Percentiles rank a stretch among this genome's conserved stretches.
Conservation (phyloP, 2,888 invertebrate species). For the Tiliacea aurago region DNA sequence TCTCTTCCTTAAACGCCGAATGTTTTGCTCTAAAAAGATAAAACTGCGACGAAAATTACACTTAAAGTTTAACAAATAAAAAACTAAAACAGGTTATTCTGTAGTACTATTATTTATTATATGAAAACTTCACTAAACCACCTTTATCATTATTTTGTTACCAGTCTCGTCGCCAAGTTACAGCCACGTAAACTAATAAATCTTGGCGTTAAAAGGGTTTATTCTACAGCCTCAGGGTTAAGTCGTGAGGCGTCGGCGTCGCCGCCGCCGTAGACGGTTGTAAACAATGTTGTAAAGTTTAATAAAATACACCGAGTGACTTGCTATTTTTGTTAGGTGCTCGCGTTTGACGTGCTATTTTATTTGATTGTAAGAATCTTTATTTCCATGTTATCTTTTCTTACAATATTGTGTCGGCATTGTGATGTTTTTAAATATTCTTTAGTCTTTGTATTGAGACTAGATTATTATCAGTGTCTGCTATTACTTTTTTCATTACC, state of each 20-base stretch:
- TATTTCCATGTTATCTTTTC: not conserved
- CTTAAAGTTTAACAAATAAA: not conserved
- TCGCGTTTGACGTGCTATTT: conserved; percentile 12
- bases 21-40: not conserved
- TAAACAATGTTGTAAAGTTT: too few species aligned
- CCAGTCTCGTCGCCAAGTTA: conserved; percentile 10
- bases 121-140: conserved; percentile 2
- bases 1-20: not conserved
- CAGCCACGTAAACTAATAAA: conserved; percentile 46
- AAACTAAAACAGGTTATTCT: not conserved
- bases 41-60: not conserved
- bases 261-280: not conserved
- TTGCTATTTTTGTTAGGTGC: not conserved
- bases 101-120: not conserved
- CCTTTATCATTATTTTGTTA: conserved; percentile 1
- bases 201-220: conserved; percentile 34
- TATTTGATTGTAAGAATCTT: conserved; percentile 5
- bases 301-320: conserved; percentile 20
- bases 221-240: conserved; percentile 16
- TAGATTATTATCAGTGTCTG: not conserved
- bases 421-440: not conserved
- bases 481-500: too few species aligned
- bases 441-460: not conserved
- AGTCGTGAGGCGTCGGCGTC: not conserved
- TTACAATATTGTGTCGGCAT: too few species aligned